These are phyloP conservation scores for Xestia ashworthii DNA, from an alignment of 2,888 invertebrate species.

Conservation along the genomic window DNA sequence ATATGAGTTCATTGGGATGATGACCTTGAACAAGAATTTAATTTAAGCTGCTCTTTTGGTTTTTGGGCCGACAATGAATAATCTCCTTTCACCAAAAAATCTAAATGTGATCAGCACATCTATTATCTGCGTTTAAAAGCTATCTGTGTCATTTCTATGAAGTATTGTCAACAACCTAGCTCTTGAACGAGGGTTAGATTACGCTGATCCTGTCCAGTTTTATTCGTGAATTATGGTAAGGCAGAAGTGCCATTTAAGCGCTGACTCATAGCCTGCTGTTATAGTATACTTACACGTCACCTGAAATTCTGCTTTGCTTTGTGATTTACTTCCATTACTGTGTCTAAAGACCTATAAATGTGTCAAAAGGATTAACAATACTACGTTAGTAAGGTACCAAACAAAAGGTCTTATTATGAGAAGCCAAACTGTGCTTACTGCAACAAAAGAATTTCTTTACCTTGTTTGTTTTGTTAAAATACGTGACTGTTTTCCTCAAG, in stretches of 20 bases:
- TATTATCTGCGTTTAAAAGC: background rate
- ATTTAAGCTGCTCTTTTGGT: no score
- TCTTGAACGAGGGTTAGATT: background rate
- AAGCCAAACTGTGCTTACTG: background rate
- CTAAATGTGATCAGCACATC: no score
- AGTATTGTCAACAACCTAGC: no score
- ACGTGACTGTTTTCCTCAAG: background rate
- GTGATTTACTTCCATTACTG: background rate
- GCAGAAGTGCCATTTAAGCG: background rate
- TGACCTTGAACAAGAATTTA: no score
- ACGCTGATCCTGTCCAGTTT: background rate
- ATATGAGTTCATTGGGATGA: no score
- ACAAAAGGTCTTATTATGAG: background rate
- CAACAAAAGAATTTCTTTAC: background rate
- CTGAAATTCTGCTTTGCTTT: slow-evolving; percentile 4
- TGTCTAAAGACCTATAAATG: background rate
- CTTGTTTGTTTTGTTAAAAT: background rate
- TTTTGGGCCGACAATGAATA: no score
- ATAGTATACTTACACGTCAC: background rate
- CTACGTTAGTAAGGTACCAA: background rate
- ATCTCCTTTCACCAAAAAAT: no score
- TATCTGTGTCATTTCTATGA: background rate
- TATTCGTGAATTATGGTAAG: background rate
- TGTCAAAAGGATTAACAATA: background rate
- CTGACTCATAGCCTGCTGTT: background rate